Evolutionary conservation across 2,113 vertebrate species (phyloP), one percentile per base, ranked within the genome.

Genomic region (Callipepla californica): DNA sequence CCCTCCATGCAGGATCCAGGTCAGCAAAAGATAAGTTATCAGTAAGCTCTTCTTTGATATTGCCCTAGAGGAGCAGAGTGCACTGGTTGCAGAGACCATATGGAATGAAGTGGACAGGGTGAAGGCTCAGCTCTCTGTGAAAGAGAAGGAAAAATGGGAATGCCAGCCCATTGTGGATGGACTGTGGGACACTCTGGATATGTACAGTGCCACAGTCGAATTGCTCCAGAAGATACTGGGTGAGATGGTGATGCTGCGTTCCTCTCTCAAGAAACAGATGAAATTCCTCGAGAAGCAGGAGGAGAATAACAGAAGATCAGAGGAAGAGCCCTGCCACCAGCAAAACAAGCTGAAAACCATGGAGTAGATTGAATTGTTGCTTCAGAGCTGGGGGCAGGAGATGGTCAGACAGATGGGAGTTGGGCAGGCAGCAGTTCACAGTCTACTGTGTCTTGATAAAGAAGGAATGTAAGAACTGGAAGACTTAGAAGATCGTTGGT

Each of bases 391-490:
- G 92, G 99, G 99, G 85, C 99, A 99, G 92, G 98, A 98, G 96
- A 99, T 99, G 99, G 98, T 99, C 95, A 98, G 96, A 80, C 98
- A 99, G 63, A 99, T 99, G 98, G 99, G 99, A 32, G 97, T 98
- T 0, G 98, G 99, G 78, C 98, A 98, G 63, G 97, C 98, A 5
- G 99, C 99, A 0, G 98, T 99, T 99, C 75, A 98, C 99, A 0
- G 96, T 99, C 93, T 99, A 99, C 96, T 99, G 99, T 57, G 97
- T 99, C 74, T 99, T 99, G 1, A 98, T 99, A 42, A 99, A 99
- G 97, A 99, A 99, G 96, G 99, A 99, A 89, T 99, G 99, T 8
- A 99, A 99, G 76, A 99, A 98, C 87, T 97, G 99, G 58, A 99
- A 99, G 48, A 97, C 96, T 62, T 96, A 98, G 77, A 99, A 98